phyloP scores from a whole-genome alignment of 2,888 invertebrate genomes.

The Trisateles emortualis region DNA sequence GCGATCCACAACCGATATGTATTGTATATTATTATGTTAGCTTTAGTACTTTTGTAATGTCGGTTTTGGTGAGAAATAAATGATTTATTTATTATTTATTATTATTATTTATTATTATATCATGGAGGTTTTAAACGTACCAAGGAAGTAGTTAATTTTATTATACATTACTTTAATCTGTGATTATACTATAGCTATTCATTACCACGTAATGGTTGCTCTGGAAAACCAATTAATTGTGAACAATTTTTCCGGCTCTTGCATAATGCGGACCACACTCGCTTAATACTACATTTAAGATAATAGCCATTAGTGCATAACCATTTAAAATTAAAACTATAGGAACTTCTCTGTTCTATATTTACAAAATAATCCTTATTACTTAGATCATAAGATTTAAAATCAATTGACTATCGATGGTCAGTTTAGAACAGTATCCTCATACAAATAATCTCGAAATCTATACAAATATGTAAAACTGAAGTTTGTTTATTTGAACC shows the following conservation, averaged over 20 bases:
- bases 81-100: too few relatives aligned
- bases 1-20: too few relatives aligned
- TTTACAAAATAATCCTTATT: conserved; percentile 28
- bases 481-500: too few relatives aligned
- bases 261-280: conserved; percentile 38
- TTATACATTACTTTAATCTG: not conserved
- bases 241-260: conserved; percentile 35
- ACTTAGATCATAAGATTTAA: conserved; percentile 36
- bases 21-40: too few relatives aligned
- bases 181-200: not conserved
- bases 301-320: conserved; percentile 34
- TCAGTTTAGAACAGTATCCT: conserved; percentile 64
- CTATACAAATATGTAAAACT: too few relatives aligned
- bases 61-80: too few relatives aligned
- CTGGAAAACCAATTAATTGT: conserved; percentile 24
- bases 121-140: not conserved
- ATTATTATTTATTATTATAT: not conserved
- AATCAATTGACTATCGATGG: conserved; percentile 38
- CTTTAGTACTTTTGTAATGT: too few relatives aligned
- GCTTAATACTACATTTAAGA: conserved; percentile 36
- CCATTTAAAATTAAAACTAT: conserved; percentile 36
- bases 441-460: conserved; percentile 61
- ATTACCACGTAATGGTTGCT: conserved; percentile 5
- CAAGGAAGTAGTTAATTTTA: not conserved
- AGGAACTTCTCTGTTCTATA: not conserved